Base-by-base conservation (phyloP, 2,797 vertebrate species). In the Harpagifer antarcticus region DNA sequence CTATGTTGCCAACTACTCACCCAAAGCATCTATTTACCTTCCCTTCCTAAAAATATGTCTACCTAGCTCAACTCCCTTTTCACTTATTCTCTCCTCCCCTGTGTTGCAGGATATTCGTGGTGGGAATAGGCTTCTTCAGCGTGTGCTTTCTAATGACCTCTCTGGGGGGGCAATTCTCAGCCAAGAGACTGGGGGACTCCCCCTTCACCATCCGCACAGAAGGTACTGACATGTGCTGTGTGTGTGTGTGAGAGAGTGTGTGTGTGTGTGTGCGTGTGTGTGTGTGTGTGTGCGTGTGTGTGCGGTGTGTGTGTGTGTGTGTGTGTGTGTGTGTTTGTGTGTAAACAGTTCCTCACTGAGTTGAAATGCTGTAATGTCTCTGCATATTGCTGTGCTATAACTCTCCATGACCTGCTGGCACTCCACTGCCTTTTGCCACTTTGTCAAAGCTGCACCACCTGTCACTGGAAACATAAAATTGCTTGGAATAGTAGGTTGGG, bases 61-160 rank as follows among this genome's bases (percentile, higher is more conserved):
- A 47, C 55, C 59, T 55, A 17, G 67, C 54, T 80, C 54, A 33
- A 56, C 67, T 57, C 48, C 43, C 14, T 73, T 48, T 81, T 82
- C 56, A 80, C 82, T 31, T 12, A 2, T 63, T 79, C 72, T 83
- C 66, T 79, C 71, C 74, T 81, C 54, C 52, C 62, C 45, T 89
- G 70, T 93, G 78, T 86, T 2, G 0, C 94, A 98, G 96, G 95
- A 96, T 99, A 86, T 98, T 98, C 20, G 95, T 98, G 90, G 95
- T 96, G 90, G 96, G 97, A 76, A 96, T 96, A 45, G 97, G 97
- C 90, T 98, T 98, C 95, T 98, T 98, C 94, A 98, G 97, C 4
- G 94, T 98, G 77, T 98, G 97, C 92, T 98, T 98, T 95, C 95
- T 98, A 89, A 98, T 98, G 97, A 97, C 97, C 0, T 98, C 97